phyloP scores from a whole-genome alignment of 2,113 vertebrate genomes.

The Parus major region DNA sequence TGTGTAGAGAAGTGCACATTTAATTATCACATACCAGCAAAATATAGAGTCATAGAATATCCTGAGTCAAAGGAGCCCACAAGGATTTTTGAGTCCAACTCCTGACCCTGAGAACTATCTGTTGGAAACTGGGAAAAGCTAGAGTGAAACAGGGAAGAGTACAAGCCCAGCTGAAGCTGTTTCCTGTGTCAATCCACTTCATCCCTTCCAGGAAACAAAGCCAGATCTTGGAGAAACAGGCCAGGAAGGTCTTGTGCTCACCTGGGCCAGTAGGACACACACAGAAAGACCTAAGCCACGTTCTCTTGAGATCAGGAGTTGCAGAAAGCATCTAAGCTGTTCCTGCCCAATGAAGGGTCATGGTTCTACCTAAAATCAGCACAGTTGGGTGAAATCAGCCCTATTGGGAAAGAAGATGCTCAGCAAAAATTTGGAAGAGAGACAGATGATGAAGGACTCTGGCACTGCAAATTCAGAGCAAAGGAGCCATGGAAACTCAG shows the following conservation, averaged over 20 bases:
- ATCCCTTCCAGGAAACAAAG: not conserved
- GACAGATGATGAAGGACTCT: not conserved
- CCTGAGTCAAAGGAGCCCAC: not conserved
- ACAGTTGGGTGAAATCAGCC: not conserved
- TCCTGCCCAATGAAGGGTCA: not conserved
- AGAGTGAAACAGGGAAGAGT: not conserved
- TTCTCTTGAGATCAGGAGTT: not conserved
- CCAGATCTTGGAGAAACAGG: not conserved
- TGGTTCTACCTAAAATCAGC: not conserved
- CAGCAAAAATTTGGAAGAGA: not conserved
- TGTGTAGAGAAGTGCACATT: not conserved
- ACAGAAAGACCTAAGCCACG: not conserved
- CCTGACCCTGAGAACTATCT: not conserved
- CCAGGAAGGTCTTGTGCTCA: not conserved
- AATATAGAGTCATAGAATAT: not conserved
- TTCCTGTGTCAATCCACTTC: not conserved
- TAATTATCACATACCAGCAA: not conserved
- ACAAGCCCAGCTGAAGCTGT: not conserved
- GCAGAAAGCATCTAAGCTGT: not conserved
- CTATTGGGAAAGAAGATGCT: not conserved
- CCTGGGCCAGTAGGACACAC: not conserved
- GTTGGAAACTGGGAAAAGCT: not conserved
- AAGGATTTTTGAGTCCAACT: rapidly evolving
- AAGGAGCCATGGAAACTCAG: not conserved
- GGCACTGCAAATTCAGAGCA: rapidly evolving